Base-by-base conservation (phyloP, 1,140 invertebrate genomes). In the Parapsyche elsis region DNA sequence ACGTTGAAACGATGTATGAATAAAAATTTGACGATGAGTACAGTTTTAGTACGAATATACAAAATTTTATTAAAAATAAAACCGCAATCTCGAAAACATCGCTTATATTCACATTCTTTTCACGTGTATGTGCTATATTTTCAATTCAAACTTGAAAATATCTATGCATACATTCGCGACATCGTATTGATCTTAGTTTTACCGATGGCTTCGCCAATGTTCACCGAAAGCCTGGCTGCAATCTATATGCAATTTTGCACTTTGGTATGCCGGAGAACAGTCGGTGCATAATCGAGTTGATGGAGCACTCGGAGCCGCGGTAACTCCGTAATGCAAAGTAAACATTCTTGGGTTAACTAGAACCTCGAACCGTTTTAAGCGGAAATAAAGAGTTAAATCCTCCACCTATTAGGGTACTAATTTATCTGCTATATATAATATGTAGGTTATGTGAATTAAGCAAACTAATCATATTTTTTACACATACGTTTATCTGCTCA, bases 221-320 rank as follows among this genome's bases (percentile, higher is more conserved):
- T n/a, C 10, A 26, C 24, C 16, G 49, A 53, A 16, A 53, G 49
- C 49, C 49, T 67, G 0, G 2, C 1, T 21, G 59, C 24, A 67
- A 67, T 67, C 64, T 67, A 67, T 67, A 67, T 67, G 64, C 64
- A 67, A 67, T 67, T 67, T 67, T 23, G 24, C 24, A 67, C 10
- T 26, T 67, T 23, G 19, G 21, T 23, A 67, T 67, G 21, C 23
- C 12, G 9, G 5, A n/a, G 24, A 67, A 67, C 64, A 67, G 64
- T 67, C 10, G 64, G 24, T 67, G 64, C 64, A 67, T 67, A 67
- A 67, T 67, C 64, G 64, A 67, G 64, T 67, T 30, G 64, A 67
- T 26, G 64, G 24, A 26, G 24, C 21, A 67, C 64, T 67, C 64
- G 64, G 16, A 67, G 19, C 24, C 9, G 21, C 64, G 64, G 9